Conservation (phyloP, 2,888 invertebrate genomes). For the Synergus gifuensis region DNA sequence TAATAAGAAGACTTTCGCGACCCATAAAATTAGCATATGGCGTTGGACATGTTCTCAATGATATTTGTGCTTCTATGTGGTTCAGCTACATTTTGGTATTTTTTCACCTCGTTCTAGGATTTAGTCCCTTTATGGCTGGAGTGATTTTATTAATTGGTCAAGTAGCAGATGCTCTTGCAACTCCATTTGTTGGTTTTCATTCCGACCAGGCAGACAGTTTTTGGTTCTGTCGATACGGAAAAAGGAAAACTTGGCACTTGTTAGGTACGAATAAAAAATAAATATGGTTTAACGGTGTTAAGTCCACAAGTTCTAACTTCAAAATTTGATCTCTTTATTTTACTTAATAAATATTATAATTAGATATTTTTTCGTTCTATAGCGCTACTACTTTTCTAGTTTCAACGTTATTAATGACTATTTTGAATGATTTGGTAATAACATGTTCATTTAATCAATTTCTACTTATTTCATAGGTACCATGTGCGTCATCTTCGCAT, state of each 20-base stretch:
- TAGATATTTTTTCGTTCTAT: too few species aligned
- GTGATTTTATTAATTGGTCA: slow-evolving; percentile 89
- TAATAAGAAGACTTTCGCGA: slow-evolving; percentile 77
- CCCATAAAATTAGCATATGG: slow-evolving; percentile 82
- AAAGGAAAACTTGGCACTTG: slow-evolving; percentile 93
- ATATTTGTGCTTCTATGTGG: slow-evolving; percentile 96
- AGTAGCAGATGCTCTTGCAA: slow-evolving; percentile 90
- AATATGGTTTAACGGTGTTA: neutral
- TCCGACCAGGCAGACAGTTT: slow-evolving; percentile 87
- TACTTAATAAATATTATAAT: too few species aligned
- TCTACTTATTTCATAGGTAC: slow-evolving; percentile 80
- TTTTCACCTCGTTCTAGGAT: slow-evolving; percentile 82
- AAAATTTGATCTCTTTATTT: too few species aligned
- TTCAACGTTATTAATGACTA: neutral
- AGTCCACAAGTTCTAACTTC: too few species aligned
- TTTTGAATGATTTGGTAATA: neutral
- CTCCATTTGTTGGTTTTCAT: slow-evolving; percentile 92
- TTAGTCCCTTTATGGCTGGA: slow-evolving; percentile 78
- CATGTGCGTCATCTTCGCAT: slow-evolving; percentile 86
- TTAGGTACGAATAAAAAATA: slow-evolving; percentile 82
- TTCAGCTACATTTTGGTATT: slow-evolving; percentile 94
- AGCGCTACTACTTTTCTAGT: neutral
- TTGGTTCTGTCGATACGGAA: slow-evolving; percentile 86
- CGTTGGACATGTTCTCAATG: slow-evolving; percentile 93
- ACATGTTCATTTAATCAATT: slow-evolving; percentile 17